Evolutionary conservation across 2,797 vertebrate genomes (phyloP).

Genomic region (Acanthis flammea): DNA sequence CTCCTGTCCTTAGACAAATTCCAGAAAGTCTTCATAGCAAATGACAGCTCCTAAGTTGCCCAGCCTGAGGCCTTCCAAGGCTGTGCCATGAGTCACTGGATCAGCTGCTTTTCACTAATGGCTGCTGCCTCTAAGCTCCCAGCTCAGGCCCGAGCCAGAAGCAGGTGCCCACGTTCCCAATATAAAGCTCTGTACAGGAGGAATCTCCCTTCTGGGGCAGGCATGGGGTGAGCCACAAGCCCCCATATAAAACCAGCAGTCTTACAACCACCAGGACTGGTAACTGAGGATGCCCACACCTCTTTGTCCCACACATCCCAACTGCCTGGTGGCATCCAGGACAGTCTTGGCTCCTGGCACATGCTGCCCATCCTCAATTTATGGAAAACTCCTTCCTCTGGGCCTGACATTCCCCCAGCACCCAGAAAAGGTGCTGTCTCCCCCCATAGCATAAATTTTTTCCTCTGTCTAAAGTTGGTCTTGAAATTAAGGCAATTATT

Average conservation of each 20-base stretch:
- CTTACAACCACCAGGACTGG: rapidly evolving
- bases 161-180: neutral
- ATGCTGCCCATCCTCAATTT: rapidly evolving
- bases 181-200: rapidly evolving
- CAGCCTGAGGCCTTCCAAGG: neutral
- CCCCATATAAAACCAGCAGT: neutral
- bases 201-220: neutral
- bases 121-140: neutral
- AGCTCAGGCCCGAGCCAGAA: rapidly evolving
- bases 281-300: neutral
- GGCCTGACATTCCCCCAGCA: rapidly evolving
- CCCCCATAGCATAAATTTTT: rapidly evolving
- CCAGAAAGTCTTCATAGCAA: neutral
- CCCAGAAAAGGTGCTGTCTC: rapidly evolving
- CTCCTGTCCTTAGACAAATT: neutral
- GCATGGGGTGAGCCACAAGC: neutral
- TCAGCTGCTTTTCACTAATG: neutral
- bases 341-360: neutral
- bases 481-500: neutral
- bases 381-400: neutral
- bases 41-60: neutral
- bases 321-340: neutral
- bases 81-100: rapidly evolving
- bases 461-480: neutral
- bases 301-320: neutral